A percentile compares a stretch with the other conserved stretches of the same genome.
These are phyloP conservation scores for Pithecia hirsuta DNA, from an alignment of 2,797 vertebrate species.

Conservation along the genomic window DNA sequence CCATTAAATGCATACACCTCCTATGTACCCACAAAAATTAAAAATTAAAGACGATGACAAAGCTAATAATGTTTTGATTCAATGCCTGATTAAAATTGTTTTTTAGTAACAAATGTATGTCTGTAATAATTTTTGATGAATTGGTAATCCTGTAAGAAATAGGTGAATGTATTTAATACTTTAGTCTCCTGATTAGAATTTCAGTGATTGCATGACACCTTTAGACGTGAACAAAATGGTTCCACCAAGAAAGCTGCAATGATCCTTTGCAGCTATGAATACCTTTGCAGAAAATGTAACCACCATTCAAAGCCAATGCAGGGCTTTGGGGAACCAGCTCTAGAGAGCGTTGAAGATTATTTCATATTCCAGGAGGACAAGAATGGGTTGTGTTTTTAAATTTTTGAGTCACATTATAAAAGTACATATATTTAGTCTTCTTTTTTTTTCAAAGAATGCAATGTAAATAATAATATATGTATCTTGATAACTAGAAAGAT, in stretches of 20 bases:
- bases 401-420: background rate
- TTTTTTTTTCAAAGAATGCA: background rate
- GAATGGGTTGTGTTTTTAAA: background rate
- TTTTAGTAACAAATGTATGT: background rate
- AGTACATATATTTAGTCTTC: background rate
- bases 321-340: background rate
- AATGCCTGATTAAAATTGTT: background rate
- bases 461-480: background rate
- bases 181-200: background rate
- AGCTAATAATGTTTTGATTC: no score
- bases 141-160: background rate
- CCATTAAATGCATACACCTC: no score
- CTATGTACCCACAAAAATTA: no score
- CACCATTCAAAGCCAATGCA: background rate
- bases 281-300: background rate
- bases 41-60: no score
- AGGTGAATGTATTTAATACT: accelerated
- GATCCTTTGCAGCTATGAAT: background rate
- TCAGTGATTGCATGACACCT: background rate
- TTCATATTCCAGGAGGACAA: background rate
- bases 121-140: background rate
- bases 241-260: background rate
- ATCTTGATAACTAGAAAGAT: background rate
- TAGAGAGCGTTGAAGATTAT: background rate
- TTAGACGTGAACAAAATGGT: background rate